Evolutionary conservation across 2,113 vertebrate genomes (phyloP), one percentile per base, ranked within the genome.

Genomic region (Strigops habroptila): DNA sequence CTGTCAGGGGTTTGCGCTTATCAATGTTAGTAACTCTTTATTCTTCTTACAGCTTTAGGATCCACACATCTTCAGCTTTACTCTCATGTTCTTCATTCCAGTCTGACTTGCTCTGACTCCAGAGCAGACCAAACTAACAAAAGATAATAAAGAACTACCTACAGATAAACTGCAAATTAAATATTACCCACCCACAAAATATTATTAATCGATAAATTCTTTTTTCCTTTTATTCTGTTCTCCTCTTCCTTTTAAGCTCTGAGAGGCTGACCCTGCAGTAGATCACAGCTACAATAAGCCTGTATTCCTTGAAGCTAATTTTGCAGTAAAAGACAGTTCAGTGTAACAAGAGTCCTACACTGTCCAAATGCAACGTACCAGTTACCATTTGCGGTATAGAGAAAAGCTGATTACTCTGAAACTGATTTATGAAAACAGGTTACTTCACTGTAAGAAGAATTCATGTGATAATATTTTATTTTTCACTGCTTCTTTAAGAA

Each of bases 81-180:
- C 91, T 97, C 94, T 96, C 97, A 95, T 97, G 96, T 95, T 98
- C 96, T 98, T 98, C 96, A 94, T 97, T 98, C 98, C 96, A 98
- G 97, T 97, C 94, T 97, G 95, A 97, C 95, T 97, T 93, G 97
- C 97, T 98, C 97, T 97, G 95, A 97, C 80, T 98, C 98, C 98
- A 98, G 98, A 98, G 98, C 97, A 98, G 97, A 98, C 97, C 98
- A 98, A 98, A 98, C 97, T 98, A 98, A 97, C 91, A 96, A 98
- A 97, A 99, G 97, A 98, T 95, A 98, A 97, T 97, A 97, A 97
- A 98, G 97, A 97, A 97, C 96, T 96, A 88, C 96, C 94, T 97
- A 92, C 89, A 94, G 92, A 95, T 95, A 95, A 80, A 87, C 80
- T 90, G 79, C 25, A 86, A 86, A 94, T 87, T 80, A 95, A 80